A percentile compares a stretch with the other conserved stretches of the same genome.
Conservation (phyloP, 1,140 invertebrate genomes). For the Conus betulinus region DNA sequence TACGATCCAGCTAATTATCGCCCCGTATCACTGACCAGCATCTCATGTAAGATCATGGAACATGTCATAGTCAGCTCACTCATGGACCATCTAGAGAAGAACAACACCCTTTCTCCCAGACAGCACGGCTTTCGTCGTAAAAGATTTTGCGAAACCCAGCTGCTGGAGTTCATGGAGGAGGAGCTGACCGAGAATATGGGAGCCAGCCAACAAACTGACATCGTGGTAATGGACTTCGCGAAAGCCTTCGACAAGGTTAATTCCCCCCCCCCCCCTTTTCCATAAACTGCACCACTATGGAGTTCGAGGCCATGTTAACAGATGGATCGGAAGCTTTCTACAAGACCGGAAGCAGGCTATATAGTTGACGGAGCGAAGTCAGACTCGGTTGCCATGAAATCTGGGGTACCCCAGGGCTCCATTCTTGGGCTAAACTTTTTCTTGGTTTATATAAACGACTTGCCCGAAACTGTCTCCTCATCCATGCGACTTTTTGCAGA, state of each 20-base stretch:
- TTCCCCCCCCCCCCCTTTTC: constrained; percentile 19
- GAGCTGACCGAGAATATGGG: constrained; percentile 32
- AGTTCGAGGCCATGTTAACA: constrained; percentile 30
- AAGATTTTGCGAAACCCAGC: constrained; percentile 45
- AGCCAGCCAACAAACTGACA: constrained; percentile 29
- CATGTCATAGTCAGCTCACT: constrained; percentile 34
- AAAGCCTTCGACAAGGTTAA: constrained; percentile 45
- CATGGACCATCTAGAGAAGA: constrained; percentile 32
- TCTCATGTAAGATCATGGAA: constrained; percentile 39
- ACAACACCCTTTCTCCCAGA: constrained; percentile 4
- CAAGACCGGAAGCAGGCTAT: constrained; percentile 32
- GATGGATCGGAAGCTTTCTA: constrained; percentile 42
- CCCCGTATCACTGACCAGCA: constrained; percentile 41
- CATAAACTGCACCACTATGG: constrained; percentile 42
- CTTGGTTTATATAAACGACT: constrained; percentile 34
- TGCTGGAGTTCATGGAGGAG: constrained; percentile 45
- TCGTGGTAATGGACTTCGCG: constrained; percentile 27
- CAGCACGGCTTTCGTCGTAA: constrained; percentile 39
- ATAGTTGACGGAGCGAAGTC: constrained; percentile 40
- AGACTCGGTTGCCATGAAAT: not conserved
- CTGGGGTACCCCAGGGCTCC: constrained; percentile 35
- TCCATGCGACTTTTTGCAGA: not conserved
- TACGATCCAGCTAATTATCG: constrained; percentile 38
- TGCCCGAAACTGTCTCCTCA: not conserved
- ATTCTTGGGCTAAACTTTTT: constrained; percentile 38